Percentiles rank a stretch among this genome's conserved stretches.
These are phyloP conservation scores for Zaprionus ornatus DNA, from an alignment of 1,140 invertebrate species.

Conservation along the genomic window DNA sequence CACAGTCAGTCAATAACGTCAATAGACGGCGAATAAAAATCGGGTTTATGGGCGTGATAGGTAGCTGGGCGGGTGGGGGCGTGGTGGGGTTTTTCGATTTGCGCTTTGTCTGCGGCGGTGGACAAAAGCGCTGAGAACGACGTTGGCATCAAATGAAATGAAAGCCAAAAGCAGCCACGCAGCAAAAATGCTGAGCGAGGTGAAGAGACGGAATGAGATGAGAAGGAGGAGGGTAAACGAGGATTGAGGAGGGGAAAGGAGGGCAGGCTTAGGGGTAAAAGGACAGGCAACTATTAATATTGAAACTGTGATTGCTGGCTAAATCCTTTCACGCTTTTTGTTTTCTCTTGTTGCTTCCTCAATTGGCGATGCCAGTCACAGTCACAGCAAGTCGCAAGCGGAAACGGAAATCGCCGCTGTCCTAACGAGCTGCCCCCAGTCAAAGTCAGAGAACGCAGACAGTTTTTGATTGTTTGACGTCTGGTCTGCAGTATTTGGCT, in stretches of 20 bases:
- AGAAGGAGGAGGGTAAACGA: background rate
- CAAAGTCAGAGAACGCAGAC: slow-evolving; percentile 41
- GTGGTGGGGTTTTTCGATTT: slow-evolving; percentile 50
- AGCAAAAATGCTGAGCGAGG: slow-evolving; percentile 67
- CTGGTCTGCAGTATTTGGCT: slow-evolving; percentile 52
- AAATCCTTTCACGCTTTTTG: slow-evolving; percentile 65
- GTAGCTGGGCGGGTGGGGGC: background rate
- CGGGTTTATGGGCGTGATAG: slow-evolving; percentile 32
- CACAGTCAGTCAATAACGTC: slow-evolving; percentile 67
- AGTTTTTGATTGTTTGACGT: slow-evolving; percentile 76
- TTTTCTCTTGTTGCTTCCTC: slow-evolving; percentile 40
- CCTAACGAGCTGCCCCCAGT: slow-evolving; percentile 56
- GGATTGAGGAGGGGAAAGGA: background rate
- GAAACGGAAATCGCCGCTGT: slow-evolving; percentile 70
- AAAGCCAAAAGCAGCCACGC: slow-evolving; percentile 76
- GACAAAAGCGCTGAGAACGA: slow-evolving; percentile 31
- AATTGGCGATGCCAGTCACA: slow-evolving; percentile 58
- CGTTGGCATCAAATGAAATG: slow-evolving; percentile 54
- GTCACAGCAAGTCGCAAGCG: slow-evolving; percentile 48
- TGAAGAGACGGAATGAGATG: background rate
- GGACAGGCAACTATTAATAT: slow-evolving; percentile 45
- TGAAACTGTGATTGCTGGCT: slow-evolving; percentile 45
- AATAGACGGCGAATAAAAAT: slow-evolving; percentile 79
- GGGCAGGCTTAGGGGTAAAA: background rate
- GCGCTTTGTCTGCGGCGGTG: slow-evolving; percentile 59